Base-by-base conservation (phyloP, 2,797 vertebrate species). In the Hyperoplus lanceolatus region DNA sequence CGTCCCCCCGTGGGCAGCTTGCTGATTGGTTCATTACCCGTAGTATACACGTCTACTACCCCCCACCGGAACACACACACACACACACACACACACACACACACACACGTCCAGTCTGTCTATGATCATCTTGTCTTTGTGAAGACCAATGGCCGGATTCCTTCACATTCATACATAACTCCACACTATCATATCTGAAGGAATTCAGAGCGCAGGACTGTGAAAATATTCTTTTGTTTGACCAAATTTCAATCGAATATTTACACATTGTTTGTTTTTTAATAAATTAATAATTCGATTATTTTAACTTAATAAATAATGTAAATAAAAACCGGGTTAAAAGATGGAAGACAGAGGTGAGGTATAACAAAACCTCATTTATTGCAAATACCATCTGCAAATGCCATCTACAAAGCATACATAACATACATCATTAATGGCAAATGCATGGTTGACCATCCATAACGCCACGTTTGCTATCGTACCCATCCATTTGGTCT, bases 21-120 rank as follows among this genome's bases (percentile, higher is more conserved):
- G 53, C 79, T 82, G 86, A 92, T 92, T 90, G 92, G 92, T 92
- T 94, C 90, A 90, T 92, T 92, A 88, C 81, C 59, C 86, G 66
- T 72, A 36, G 77, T 90, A 88, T 90, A 89, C 86, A 92, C 61
- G 42, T 73, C 15, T 56, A 46, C 84, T 49, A 65, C 73, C 84
- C 82, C 85, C 84, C 66, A 61, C 61, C 36, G 36, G 18, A 43
- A 42, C 50, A 43, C 72, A 64, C 41, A 46, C 29, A 53, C 43
- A 72, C 18, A 55, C 15, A 21, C 21, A 21, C 21, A 75, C 45
- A 77, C 53, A 81, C 53, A 72, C 42, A 73, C 55, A 80, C 53
- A 81, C 46, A 67, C 61, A 76, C 38, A 70, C 1, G 21, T 21
- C 21, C 21, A 21, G 21, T 62, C 75, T 80, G 77, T 79, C 69